Percentiles rank a stretch among this genome's conserved stretches.
Evolutionary conservation across 2,888 invertebrate species (phyloP).

Genomic region (Epistrophe grossulariae): DNA sequence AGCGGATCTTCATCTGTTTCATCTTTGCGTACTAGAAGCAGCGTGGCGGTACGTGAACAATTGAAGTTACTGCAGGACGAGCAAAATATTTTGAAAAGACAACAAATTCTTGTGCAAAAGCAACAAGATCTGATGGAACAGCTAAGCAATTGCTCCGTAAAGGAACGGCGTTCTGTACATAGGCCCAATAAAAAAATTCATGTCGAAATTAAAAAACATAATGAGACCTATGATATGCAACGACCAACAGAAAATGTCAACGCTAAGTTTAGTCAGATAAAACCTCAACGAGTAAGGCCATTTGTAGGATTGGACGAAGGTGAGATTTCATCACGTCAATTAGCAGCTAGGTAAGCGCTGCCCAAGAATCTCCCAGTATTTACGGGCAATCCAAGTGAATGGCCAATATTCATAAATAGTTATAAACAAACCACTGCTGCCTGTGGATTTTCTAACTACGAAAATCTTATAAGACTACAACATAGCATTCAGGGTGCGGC

Average conservation of each 20-base stretch:
- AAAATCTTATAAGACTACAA: conserved; percentile 44
- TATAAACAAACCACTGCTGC: conserved; percentile 3
- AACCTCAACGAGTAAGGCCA: neutral
- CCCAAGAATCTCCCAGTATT: neutral
- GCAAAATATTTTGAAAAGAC: no score
- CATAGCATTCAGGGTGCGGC: conserved; percentile 26
- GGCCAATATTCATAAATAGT: neutral
- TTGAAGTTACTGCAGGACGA: no score
- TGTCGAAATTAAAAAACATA: no score
- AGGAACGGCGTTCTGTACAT: no score
- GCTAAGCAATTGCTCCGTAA: no score
- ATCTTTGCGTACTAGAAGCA: neutral
- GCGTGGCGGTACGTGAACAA: no score
- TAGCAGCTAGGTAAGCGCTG: conserved; percentile 1
- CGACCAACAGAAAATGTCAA: no score
- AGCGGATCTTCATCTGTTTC: neutral
- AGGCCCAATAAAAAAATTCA: no score
- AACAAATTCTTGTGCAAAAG: no score
- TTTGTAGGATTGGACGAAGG: neutral
- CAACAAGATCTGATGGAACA: no score
- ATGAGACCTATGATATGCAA: no score
- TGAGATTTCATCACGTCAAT: neutral
- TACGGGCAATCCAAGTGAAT: neutral
- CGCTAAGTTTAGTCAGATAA: no score
- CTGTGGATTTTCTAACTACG: conserved; percentile 49